These are phyloP conservation scores for Diachrysia chrysitis DNA, from an alignment of 2,888 invertebrate species.

Conservation along the genomic window DNA sequence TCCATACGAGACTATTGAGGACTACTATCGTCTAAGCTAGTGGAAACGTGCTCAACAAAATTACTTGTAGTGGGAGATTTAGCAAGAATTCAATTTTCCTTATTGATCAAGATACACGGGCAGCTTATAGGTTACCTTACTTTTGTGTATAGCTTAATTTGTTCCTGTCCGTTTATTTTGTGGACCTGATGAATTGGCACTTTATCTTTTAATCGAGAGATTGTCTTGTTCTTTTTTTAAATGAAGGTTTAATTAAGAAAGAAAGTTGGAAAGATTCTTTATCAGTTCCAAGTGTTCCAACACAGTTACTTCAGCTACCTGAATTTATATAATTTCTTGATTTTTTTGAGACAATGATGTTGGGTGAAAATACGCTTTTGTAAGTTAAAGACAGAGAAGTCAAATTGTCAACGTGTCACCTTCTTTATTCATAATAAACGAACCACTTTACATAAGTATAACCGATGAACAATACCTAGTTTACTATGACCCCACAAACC, in stretches of 20 bases:
- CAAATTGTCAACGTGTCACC: no score
- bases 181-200: not conserved
- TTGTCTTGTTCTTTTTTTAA: not conserved
- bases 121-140: constrained; percentile 13
- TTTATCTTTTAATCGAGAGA: not conserved
- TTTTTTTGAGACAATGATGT: no score
- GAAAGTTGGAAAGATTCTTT: not conserved
- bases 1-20: constrained; percentile 62
- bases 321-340: no score
- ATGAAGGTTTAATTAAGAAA: not conserved
- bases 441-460: not conserved
- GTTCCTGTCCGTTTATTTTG: constrained; percentile 4
- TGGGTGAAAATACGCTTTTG: no score
- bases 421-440: not conserved
- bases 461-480: not conserved
- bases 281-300: not conserved
- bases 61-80: constrained; percentile 57
- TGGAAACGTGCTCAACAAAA: constrained; percentile 64
- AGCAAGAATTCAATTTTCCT: constrained; percentile 41
- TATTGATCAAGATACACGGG: constrained; percentile 36
- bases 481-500: not conserved
- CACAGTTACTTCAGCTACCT: no score
- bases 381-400: not conserved
- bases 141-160: constrained; percentile 3
- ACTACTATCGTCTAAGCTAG: constrained; percentile 61